Evolutionary conservation across 2,888 invertebrate species (phyloP).

Genomic region (Teinopalpus imperialis): DNA sequence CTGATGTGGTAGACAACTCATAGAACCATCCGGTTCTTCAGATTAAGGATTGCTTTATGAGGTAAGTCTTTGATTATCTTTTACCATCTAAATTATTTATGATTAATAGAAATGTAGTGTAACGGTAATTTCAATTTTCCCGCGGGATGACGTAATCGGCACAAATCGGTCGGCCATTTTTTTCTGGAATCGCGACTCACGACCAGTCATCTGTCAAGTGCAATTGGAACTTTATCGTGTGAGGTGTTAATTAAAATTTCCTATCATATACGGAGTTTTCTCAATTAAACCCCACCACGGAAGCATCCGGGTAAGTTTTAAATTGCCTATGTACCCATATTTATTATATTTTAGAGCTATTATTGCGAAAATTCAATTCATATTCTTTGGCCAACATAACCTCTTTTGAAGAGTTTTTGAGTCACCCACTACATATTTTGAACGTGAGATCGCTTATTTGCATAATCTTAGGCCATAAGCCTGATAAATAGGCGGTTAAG

Average conservation of each 20-base stretch:
- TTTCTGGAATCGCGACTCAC: conserved; percentile 41
- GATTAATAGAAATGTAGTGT: conserved; percentile 34
- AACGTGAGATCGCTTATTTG: conserved; percentile 16
- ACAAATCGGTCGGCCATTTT: conserved; percentile 57
- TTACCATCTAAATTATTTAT: conserved; percentile 23
- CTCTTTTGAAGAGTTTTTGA: conserved; percentile 50
- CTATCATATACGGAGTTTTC: conserved; percentile 56
- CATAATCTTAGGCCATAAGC: conserved; percentile 4
- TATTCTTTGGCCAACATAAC: conserved; percentile 34
- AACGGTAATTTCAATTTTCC: conserved; percentile 64
- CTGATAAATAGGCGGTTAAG: neutral
- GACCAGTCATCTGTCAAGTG: conserved; percentile 68
- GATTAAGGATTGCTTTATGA: conserved; percentile 56
- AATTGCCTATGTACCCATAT: conserved; percentile 32
- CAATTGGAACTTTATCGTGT: conserved; percentile 39
- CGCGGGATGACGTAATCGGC: conserved; percentile 70
- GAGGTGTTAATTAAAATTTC: conserved; percentile 57
- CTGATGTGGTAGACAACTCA: conserved; percentile 62
- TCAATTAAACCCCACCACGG: conserved; percentile 59
- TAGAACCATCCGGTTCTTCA: conserved; percentile 48
- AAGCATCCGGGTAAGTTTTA: conserved; percentile 75
- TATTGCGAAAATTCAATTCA: conserved; percentile 36
- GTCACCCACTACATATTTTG: conserved; percentile 68
- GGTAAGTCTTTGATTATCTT: conserved; percentile 49
- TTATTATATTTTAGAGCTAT: conserved; percentile 32